Evolutionary conservation across 1,140 invertebrate genomes (phyloP), one percentile per base, ranked within the genome.

Genomic region (Drosophila orosa): DNA sequence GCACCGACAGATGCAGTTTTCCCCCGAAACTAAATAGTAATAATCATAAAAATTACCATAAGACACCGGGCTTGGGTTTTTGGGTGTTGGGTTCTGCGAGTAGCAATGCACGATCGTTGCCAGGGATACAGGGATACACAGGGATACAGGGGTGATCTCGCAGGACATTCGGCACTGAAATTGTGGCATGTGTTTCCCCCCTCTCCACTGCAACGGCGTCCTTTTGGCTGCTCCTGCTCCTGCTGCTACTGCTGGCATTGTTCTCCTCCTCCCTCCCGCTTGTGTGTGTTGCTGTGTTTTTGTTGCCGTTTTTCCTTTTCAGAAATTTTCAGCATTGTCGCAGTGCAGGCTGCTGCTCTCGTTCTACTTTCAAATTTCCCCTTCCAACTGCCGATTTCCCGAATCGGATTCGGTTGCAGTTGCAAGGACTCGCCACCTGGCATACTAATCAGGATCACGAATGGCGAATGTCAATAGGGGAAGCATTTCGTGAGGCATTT

Each of bases 1-100:
- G 39, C 40, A 24, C 52, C 73, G 83, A 83, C 83, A 87, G 83
- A 87, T 87, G 83, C 83, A 87, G 52, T 82, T 85, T 78, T 68
- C 62, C 78, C 82, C 83, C 75, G 60, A 69, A 69, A 69, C 59
- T 33, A 78, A 24, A 82, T 58, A 54, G 76, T 69, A 74, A 86
- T 86, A 74, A 78, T 78, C 68, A 77, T 78, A 69, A 60, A 86
- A 89, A 87, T 87, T 87, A 89, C 83, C 84, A 87, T 87, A 87
- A 74, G 84, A 83, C 75, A 79, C 55, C 25, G 69, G 66, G 67
- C 29, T 60, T 17, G 25, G 31, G 48, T 29, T 50, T 47, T 47
- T 45, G 17, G n/a, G 25, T 13, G 13, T 22, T 33, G 13, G n/a
- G 25, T 12, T 17, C n/a, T 31, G 29, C 13, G 48, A 19, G 29